phyloP scores from a whole-genome alignment of 1,140 invertebrate species.

The Fopius arisanus region DNA sequence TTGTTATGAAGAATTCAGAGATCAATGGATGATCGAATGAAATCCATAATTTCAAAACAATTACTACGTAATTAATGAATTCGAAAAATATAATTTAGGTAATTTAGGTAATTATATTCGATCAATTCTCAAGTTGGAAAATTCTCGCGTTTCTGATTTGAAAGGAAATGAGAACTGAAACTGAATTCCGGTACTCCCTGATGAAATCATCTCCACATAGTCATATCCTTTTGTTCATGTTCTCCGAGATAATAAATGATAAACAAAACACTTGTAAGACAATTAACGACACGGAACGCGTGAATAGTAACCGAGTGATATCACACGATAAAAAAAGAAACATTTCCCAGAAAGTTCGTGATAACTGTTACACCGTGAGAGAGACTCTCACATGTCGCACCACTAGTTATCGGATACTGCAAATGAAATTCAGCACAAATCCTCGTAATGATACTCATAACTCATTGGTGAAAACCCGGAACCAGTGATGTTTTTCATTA shows the following conservation, averaged over 20 bases:
- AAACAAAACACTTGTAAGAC: constrained; percentile 9
- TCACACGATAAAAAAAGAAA: background rate
- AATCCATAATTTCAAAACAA: too few species aligned
- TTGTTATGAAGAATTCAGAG: too few species aligned
- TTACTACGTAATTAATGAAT: too few species aligned
- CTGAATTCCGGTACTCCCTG: background rate
- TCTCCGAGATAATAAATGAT: background rate
- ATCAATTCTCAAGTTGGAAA: too few species aligned
- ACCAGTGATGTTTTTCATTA: background rate
- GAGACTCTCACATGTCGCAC: background rate
- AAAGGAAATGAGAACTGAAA: too few species aligned
- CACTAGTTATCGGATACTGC: background rate
- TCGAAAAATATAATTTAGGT: too few species aligned
- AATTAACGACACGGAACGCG: background rate
- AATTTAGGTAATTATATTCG: too few species aligned
- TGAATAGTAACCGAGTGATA: background rate
- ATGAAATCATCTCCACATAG: background rate
- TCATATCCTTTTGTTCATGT: background rate
- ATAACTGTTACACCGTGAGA: background rate
- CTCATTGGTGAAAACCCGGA: background rate
- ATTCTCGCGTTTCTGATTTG: too few species aligned
- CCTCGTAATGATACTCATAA: background rate
- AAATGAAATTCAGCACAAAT: constrained; percentile 2
- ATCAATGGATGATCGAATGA: too few species aligned
- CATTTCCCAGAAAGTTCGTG: background rate